Percentiles rank a stretch among this genome's conserved stretches.
Evolutionary conservation across 2,113 vertebrate species (phyloP).

Genomic region (Tenebrosternarchus preto): DNA sequence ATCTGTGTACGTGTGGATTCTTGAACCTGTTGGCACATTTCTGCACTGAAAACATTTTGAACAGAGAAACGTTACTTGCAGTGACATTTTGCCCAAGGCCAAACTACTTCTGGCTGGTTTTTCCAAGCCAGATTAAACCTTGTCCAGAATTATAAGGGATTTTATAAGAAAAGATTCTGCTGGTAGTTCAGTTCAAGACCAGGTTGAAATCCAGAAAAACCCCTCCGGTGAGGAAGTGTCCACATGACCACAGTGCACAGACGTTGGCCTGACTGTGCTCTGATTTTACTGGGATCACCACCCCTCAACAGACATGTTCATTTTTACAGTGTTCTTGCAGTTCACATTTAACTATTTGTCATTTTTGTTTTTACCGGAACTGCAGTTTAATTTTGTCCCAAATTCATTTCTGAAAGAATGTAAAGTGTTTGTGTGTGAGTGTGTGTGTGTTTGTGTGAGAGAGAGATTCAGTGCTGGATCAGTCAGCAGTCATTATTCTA

Average conservation of each 20-base stretch:
- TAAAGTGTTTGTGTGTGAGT: conserved; percentile 6
- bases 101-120: conserved; percentile 3
- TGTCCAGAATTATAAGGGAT: too few relatives aligned
- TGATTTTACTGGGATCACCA: background rate
- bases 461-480: conserved; percentile 1
- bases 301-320: background rate
- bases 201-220: background rate
- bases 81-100: background rate
- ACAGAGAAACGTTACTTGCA: too few relatives aligned
- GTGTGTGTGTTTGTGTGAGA: background rate
- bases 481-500: background rate
- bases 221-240: conserved; percentile 15
- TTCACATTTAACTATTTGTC: conserved; percentile 51
- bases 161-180: too few relatives aligned
- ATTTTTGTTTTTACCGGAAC: background rate
- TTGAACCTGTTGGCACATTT: too few relatives aligned
- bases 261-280: conserved; percentile 63
- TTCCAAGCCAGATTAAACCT: background rate
- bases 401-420: background rate
- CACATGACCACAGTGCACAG: conserved; percentile 63
- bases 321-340: conserved; percentile 27
- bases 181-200: too few relatives aligned
- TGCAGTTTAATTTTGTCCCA: background rate
- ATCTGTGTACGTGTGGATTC: too few relatives aligned
- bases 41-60: too few relatives aligned